These are phyloP conservation scores for Trichogramma pretiosum DNA, from an alignment of 1,140 invertebrate species.

Conservation along the genomic window DNA sequence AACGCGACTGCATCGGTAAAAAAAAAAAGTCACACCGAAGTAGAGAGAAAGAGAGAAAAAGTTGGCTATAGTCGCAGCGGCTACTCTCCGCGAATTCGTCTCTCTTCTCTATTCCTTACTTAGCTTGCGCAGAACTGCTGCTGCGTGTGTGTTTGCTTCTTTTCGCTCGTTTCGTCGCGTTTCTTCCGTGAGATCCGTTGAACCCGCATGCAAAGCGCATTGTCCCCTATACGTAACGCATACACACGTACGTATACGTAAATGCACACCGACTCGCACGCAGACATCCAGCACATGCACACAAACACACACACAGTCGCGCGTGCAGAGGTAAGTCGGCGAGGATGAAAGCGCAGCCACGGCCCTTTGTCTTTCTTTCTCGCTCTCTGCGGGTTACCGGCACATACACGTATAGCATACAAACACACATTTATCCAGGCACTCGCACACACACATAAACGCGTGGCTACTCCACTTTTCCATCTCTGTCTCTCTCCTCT, in stretches of 20 bases:
- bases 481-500: constrained; percentile 18
- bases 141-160: too few species aligned
- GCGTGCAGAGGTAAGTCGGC: constrained; percentile 28
- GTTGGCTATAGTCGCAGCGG: constrained; percentile 15
- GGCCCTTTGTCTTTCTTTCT: constrained; percentile 27
- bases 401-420: too few species aligned
- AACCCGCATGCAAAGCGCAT: constrained; percentile 39
- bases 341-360: constrained; percentile 34
- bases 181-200: constrained; percentile 36
- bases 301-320: constrained; percentile 3
- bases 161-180: too few species aligned
- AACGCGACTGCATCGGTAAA: neutral
- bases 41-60: constrained; percentile 12
- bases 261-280: neutral
- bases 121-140: constrained; percentile 2
- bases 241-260: constrained; percentile 3
- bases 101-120: constrained; percentile 3
- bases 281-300: neutral
- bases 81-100: constrained; percentile 14
- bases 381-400: constrained; percentile 30
- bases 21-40: constrained; percentile 1
- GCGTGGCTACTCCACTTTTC: constrained; percentile 26
- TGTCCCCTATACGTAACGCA: constrained; percentile 21
- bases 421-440: neutral
- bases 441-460: constrained; percentile 1